Base-by-base conservation (phyloP, 2,113 vertebrate species). In the Cyanoderma ruficeps region DNA sequence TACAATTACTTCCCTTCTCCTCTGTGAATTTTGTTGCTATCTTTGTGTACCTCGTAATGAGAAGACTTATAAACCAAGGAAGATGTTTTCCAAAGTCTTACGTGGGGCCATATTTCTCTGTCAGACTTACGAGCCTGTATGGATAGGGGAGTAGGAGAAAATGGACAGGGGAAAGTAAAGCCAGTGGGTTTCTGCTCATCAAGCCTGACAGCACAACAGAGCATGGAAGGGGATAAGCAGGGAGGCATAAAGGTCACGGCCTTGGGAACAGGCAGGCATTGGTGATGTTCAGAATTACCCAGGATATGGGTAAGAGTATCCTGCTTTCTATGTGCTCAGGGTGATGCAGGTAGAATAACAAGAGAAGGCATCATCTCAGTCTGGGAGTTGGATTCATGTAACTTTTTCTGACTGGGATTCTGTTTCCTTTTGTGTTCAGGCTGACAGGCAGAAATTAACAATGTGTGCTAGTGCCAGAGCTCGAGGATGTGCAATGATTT, bases 1-100 rank as follows among this genome's bases (percentile, higher is more conserved):
- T 95, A 89, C 79, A 97, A 92, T 93, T 94, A 89, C 76, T 90
- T 94, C 81, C 41, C 25, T 63, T 89, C 35, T 92, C 46, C 37
- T 94, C 92, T 70, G 24, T 96, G 86, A 94, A 42, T 17, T 93
- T 96, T 79, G 31, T 39, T 93, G 39, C 63, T 67, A 17, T 93
- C 57, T 78, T 85, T 52, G 6, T 80, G 37, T 57, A 56, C 19
- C 61, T 84, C 53, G 35, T 63, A 94, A 59, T 83, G 72, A 94
- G 91, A 95, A 86, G 23, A 53, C 44, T 80, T 93, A 69, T 37
- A 94, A 97, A 90, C 9, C 67, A 21, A 75, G 39, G 30, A 27
- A 89, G 61, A 77, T 27, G 42, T 81, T 95, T 95, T 91, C 89
- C 69, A 69, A 82, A 91, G 44, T 22, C 44, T 61, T 60, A 15